These are phyloP conservation scores for Crax fasciolata DNA, from an alignment of 2,797 vertebrate genomes.

Conservation along the genomic window DNA sequence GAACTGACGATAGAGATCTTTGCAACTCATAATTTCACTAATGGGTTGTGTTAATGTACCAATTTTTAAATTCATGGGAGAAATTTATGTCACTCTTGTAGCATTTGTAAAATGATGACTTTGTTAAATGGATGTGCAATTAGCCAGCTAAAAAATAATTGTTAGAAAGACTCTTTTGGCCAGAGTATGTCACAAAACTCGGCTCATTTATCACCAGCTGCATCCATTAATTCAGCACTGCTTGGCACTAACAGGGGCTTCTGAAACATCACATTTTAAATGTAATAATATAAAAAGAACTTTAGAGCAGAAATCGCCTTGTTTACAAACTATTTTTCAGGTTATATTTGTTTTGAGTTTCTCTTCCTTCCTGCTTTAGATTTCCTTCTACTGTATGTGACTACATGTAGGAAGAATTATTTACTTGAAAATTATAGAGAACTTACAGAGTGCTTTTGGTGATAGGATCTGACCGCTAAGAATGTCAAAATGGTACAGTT, in stretches of 20 bases:
- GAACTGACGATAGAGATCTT: conserved; percentile 54
- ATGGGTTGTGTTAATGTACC: conserved; percentile 62
- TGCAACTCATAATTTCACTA: conserved; percentile 76
- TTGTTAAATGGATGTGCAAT: conserved; percentile 82
- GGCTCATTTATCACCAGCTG: conserved; percentile 78
- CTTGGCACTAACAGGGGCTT: conserved; percentile 62
- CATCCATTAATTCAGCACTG: conserved; percentile 68
- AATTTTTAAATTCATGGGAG: conserved; percentile 70
- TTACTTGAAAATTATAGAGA: background rate
- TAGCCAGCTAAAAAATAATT: conserved; percentile 79
- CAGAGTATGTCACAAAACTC: conserved; percentile 71
- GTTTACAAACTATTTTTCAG: conserved; percentile 42
- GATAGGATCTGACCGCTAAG: background rate
- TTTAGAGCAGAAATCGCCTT: conserved; percentile 25
- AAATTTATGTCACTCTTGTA: conserved; percentile 77
- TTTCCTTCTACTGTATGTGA: background rate
- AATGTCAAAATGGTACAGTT: background rate
- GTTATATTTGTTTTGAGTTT: conserved; percentile 4
- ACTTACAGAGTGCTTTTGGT: background rate
- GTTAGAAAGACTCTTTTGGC: conserved; percentile 79
- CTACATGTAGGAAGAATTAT: background rate
- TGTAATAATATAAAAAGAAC: conserved; percentile 64
- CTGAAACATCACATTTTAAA: conserved; percentile 64
- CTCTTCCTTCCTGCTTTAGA: background rate
- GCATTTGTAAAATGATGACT: conserved; percentile 78